These are phyloP conservation scores for Stictocephala bisonia DNA, from an alignment of 2,888 invertebrate species.

Conservation along the genomic window DNA sequence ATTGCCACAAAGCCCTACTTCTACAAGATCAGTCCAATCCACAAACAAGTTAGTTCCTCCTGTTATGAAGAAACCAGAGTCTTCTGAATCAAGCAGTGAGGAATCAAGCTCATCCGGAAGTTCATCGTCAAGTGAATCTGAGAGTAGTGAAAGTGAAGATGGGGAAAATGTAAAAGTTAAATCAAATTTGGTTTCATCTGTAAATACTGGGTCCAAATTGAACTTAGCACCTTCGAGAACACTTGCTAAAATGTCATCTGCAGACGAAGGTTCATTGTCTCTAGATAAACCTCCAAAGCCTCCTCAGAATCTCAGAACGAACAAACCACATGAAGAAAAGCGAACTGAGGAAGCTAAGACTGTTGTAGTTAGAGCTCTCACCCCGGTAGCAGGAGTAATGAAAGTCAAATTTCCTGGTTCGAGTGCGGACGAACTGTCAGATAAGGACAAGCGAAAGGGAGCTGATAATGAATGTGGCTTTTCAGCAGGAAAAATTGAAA, in stretches of 20 bases:
- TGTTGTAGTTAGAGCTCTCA: conserved; percentile 54
- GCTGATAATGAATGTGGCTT: not conserved
- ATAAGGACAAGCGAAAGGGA: conserved; percentile 27
- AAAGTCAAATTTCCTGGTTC: conserved; percentile 50
- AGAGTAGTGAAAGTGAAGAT: conserved; percentile 50
- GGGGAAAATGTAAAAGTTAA: conserved; percentile 13
- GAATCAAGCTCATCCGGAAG: conserved; percentile 48
- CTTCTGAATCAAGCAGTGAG: conserved; percentile 43
- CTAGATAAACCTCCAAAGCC: conserved; percentile 52
- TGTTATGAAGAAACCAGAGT: not conserved
- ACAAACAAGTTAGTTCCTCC: not conserved
- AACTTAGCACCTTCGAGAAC: conserved; percentile 40
- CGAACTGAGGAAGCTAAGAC: conserved; percentile 55
- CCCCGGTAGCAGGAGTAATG: conserved; percentile 52
- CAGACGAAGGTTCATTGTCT: conserved; percentile 48
- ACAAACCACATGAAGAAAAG: conserved; percentile 34
- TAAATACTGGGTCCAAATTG: not conserved
- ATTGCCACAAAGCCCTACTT: conserved; percentile 30
- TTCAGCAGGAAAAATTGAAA: not conserved
- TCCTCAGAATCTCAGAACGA: conserved; percentile 34
- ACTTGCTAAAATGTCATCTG: conserved; percentile 52
- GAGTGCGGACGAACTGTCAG: conserved; percentile 49
- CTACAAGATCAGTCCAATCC: conserved; percentile 16
- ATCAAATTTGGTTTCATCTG: not conserved
- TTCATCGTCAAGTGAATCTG: conserved; percentile 36